phyloP scores from a whole-genome alignment of 2,888 invertebrate genomes.

The Leptodirus hochenwartii region DNA sequence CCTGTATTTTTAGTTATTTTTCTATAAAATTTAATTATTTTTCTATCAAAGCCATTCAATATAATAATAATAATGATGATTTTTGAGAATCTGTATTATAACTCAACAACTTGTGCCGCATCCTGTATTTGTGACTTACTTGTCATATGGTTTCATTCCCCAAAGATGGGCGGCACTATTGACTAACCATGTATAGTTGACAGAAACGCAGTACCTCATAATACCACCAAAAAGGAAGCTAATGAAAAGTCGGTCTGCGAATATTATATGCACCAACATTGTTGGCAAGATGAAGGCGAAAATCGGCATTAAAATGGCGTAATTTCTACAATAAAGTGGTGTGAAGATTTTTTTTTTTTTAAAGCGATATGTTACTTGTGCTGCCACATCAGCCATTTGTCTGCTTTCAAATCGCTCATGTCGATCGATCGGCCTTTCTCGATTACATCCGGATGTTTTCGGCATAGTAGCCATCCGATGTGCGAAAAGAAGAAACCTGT shows the following conservation, averaged over 20 bases:
- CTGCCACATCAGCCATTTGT: conserved; percentile 60
- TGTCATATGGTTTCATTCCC: conserved; percentile 85
- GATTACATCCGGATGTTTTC: conserved; percentile 65
- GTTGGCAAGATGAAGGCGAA: conserved; percentile 68
- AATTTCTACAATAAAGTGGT: conserved; percentile 42
- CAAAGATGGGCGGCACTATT: conserved; percentile 89
- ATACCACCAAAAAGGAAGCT: conserved; percentile 63
- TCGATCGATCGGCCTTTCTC: conserved; percentile 48
- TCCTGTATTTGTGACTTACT: conserved; percentile 29
- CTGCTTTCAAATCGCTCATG: conserved; percentile 50
- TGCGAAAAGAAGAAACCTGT: conserved; percentile 62
- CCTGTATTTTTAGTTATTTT: too few species aligned
- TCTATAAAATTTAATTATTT: too few species aligned
- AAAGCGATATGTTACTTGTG: conserved; percentile 46
- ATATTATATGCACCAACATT: conserved; percentile 52
- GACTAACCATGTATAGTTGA: conserved; percentile 53
- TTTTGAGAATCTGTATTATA: too few species aligned
- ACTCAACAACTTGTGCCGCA: too few species aligned
- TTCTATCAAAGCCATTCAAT: too few species aligned
- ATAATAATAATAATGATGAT: too few species aligned
- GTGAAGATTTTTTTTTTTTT: conserved; percentile 1
- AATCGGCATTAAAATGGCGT: conserved; percentile 55
- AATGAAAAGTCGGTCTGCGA: conserved; percentile 54
- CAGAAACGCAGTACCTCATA: conserved; percentile 44
- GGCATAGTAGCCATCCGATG: conserved; percentile 77